Conservation (phyloP, 2,797 vertebrate species). For the Melanotaenia nigrans region DNA sequence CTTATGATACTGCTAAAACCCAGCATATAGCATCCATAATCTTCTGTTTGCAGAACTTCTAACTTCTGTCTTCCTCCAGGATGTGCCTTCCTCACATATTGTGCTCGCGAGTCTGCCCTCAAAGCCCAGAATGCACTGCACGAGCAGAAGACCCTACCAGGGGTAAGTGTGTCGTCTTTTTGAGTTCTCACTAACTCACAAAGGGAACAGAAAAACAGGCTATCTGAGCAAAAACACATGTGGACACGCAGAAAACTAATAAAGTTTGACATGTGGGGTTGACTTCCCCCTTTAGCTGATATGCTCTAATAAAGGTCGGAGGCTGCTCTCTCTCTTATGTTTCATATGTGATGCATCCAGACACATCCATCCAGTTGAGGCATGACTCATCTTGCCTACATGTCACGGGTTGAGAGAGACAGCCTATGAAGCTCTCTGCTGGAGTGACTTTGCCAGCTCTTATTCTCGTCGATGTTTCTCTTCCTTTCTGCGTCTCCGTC, state of each 20-base stretch:
- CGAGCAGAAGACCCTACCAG: constrained; percentile 93
- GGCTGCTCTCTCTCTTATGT: constrained; percentile 66
- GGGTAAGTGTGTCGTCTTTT: constrained; percentile 85
- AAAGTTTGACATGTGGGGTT: constrained; percentile 66
- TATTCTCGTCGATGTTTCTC: constrained; percentile 66
- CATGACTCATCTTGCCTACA: constrained; percentile 73
- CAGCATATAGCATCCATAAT: constrained; percentile 31
- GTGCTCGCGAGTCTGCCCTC: constrained; percentile 91
- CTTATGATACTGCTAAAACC: constrained; percentile 11
- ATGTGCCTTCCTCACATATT: constrained; percentile 93
- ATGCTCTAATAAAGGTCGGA: constrained; percentile 76
- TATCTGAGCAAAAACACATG: constrained; percentile 36
- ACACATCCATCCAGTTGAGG: constrained; percentile 73
- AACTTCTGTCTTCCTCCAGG: constrained; percentile 73
- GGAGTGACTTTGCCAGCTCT: constrained; percentile 68
- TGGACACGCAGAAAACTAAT: constrained; percentile 60
- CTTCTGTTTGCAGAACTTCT: constrained; percentile 22
- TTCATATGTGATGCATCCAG: constrained; percentile 80
- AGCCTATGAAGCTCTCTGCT: constrained; percentile 66
- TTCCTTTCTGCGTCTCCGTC: constrained; percentile 24
- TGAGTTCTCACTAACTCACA: constrained; percentile 24
- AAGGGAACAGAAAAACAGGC: constrained; percentile 35
- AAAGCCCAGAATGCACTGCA: constrained; percentile 94
- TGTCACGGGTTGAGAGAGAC: constrained; percentile 73
- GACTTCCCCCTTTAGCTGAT: constrained; percentile 72